A percentile compares a stretch with the other conserved stretches of the same genome.
These are phyloP conservation scores for Tethea ocularis DNA, from an alignment of 2,888 invertebrate species.

Conservation along the genomic window DNA sequence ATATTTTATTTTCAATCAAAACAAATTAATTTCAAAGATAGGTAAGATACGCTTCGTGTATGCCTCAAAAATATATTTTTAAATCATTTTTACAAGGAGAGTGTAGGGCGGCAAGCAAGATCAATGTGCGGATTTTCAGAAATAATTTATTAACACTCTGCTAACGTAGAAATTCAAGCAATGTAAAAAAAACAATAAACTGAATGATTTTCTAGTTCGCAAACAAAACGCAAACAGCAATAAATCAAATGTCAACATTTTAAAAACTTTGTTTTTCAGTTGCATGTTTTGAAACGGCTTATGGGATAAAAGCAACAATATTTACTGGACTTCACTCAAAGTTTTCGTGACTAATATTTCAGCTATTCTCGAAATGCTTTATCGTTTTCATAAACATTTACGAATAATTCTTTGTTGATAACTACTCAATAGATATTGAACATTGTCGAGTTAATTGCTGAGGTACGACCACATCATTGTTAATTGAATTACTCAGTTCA, in stretches of 20 bases:
- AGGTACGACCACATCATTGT: background rate
- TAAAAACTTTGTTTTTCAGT: background rate
- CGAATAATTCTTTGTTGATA: background rate
- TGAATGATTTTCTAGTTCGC: background rate
- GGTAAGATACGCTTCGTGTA: background rate
- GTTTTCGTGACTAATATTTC: background rate
- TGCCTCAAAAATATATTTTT: background rate
- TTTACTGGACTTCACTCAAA: constrained; percentile 6
- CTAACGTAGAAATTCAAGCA: background rate
- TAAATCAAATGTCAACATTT: background rate
- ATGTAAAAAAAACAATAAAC: background rate
- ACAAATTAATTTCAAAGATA: background rate
- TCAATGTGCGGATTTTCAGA: background rate
- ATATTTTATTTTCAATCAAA: background rate
- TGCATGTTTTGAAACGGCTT: background rate
- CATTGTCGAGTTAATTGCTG: background rate
- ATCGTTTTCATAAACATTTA: background rate
- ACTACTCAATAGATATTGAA: background rate
- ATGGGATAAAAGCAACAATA: background rate
- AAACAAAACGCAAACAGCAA: background rate
- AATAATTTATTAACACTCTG: background rate
- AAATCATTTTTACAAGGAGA: background rate
- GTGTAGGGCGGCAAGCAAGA: background rate
- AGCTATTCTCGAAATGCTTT: background rate
- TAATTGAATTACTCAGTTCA: too few relatives aligned